Conservation (phyloP, 1,140 invertebrate species). For the Diorhabda elongata region DNA sequence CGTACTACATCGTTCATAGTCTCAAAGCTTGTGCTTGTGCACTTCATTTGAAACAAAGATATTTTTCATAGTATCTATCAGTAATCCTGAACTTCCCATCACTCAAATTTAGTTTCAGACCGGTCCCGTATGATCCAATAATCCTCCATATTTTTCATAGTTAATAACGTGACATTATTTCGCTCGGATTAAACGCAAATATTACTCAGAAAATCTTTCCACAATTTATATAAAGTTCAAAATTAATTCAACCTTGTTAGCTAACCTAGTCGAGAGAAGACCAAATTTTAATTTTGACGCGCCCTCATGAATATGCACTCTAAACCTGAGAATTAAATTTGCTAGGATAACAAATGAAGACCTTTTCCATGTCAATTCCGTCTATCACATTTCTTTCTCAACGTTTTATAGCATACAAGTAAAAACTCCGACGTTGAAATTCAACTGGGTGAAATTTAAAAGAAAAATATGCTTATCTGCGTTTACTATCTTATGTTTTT, state of each 20-base stretch:
- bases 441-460: too few species aligned
- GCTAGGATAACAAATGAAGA: neutral
- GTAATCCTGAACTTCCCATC: too few species aligned
- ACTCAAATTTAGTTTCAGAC: too few species aligned
- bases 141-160: neutral
- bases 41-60: too few species aligned
- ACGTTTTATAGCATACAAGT: too few species aligned
- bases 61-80: too few species aligned
- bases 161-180: neutral
- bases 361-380: neutral
- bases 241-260: neutral
- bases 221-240: neutral
- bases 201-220: neutral
- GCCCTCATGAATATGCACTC: neutral
- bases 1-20: too few species aligned
- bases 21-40: too few species aligned
- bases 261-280: neutral
- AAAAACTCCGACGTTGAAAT: too few species aligned
- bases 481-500: too few species aligned
- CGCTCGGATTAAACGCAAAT: neutral
- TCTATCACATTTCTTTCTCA: neutral
- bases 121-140: neutral
- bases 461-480: too few species aligned
- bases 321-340: neutral
- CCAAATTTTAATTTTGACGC: constrained; percentile 2